Percentiles rank a stretch among this genome's conserved stretches.
phyloP scores from a whole-genome alignment of 2,888 invertebrate species.

The Nephrotoma flavescens region DNA sequence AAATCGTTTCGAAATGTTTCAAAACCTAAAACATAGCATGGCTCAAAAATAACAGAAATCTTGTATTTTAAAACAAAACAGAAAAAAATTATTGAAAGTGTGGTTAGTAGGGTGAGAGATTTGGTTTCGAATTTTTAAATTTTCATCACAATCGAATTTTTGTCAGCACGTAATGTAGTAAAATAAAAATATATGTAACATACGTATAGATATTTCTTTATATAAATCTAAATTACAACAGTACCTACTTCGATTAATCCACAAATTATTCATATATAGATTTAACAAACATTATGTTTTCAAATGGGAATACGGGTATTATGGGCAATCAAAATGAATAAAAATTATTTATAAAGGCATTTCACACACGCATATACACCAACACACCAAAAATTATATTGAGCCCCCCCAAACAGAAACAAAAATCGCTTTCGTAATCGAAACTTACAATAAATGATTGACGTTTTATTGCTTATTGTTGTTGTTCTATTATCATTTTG shows the following conservation, averaged over 20 bases:
- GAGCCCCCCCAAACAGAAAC: neutral
- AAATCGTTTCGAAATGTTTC: neutral
- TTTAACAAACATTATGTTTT: too few species aligned
- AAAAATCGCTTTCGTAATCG: neutral
- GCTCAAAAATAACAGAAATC: neutral
- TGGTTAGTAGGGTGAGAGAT: neutral
- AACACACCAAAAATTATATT: neutral
- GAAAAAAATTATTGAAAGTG: neutral
- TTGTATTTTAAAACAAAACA: neutral
- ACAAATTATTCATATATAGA: neutral
- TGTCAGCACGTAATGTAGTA: neutral
- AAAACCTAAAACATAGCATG: neutral
- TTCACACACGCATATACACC: neutral
- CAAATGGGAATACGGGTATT: neutral
- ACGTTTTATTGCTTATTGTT: neutral
- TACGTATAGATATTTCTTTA: neutral
- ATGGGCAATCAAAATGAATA: neutral
- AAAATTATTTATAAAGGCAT: neutral
- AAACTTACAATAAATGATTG: neutral
- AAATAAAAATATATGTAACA: neutral
- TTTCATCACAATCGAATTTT: neutral
- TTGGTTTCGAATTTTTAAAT: neutral
- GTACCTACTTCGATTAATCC: neutral
- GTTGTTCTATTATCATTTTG: neutral
- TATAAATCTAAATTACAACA: neutral